phyloP scores from a whole-genome alignment of 2,113 vertebrate species.

The Eulemur macaco region DNA sequence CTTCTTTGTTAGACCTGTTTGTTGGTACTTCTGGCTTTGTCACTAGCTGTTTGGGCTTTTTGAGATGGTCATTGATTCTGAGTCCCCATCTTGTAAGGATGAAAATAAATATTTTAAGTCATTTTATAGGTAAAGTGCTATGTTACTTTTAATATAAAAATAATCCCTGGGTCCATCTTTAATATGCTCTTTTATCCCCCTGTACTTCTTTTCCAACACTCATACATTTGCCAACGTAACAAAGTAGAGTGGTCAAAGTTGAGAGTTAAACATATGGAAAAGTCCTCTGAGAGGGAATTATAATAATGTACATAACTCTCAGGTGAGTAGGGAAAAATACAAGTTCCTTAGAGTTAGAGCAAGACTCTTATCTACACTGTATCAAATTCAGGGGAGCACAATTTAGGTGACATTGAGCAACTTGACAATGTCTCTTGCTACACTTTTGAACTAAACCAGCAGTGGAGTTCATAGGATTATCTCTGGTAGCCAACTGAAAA shows the following conservation, averaged over 20 bases:
- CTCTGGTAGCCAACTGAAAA: neutral
- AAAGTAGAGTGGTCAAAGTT: neutral
- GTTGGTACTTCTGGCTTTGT: slow-evolving; percentile 7
- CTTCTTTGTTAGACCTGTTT: neutral
- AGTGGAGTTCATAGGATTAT: neutral
- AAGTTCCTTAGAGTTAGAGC: neutral
- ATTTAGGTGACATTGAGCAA: neutral
- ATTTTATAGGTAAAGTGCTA: neutral
- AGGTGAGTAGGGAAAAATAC: neutral
- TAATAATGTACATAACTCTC: neutral
- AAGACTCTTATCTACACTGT: neutral
- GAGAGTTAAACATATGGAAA: neutral
- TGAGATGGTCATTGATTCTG: neutral
- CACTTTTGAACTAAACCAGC: neutral
- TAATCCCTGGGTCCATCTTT: neutral
- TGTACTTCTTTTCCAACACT: neutral
- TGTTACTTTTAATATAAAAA: neutral
- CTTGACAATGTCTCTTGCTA: neutral
- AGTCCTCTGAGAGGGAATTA: neutral
- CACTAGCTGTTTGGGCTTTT: neutral
- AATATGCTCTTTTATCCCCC: neutral
- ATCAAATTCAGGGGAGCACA: neutral
- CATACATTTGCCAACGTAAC: neutral
- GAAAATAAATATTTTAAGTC: neutral
- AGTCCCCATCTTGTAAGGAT: neutral